Evolutionary conservation across 2,797 vertebrate species (phyloP).

Genomic region (Rhincodon typus): DNA sequence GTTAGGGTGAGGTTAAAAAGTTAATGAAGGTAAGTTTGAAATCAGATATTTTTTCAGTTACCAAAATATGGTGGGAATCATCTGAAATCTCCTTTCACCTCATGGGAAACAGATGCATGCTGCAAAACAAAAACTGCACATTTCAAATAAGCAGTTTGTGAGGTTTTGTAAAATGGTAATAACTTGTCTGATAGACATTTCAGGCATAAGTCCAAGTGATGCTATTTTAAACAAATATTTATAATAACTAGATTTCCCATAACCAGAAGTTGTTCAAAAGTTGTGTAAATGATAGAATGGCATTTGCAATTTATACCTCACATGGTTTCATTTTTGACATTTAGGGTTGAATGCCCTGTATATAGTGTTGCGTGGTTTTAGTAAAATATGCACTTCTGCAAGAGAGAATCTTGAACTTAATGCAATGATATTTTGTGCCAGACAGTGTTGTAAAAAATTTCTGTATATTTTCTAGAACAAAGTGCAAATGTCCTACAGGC

Average conservation of each 20-base stretch:
- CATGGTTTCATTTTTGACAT: constrained; percentile 7
- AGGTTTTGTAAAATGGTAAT: constrained; percentile 25
- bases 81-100: not conserved
- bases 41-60: not conserved
- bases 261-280: constrained; percentile 22
- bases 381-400: not conserved
- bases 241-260: constrained; percentile 28
- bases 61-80: not conserved
- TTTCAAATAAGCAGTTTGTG: constrained; percentile 20
- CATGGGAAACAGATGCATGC: constrained; percentile 21
- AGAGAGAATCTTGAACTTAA: not conserved
- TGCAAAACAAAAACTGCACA: not conserved
- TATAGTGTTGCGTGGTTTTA: not conserved
- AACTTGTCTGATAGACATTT: constrained; percentile 21
- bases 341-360: not conserved
- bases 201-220: not conserved
- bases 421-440: not conserved
- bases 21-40: constrained; percentile 41
- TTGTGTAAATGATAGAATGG: constrained; percentile 19
- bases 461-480: not conserved
- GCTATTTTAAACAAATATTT: constrained; percentile 35
- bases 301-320: constrained; percentile 11
- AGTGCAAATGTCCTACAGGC: not conserved
- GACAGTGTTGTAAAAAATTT: not conserved
- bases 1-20: constrained; percentile 20